Percentiles rank a stretch among this genome's conserved stretches.
Conservation (phyloP, 2,113 vertebrate species). For the Rhinolophus sinicus region DNA sequence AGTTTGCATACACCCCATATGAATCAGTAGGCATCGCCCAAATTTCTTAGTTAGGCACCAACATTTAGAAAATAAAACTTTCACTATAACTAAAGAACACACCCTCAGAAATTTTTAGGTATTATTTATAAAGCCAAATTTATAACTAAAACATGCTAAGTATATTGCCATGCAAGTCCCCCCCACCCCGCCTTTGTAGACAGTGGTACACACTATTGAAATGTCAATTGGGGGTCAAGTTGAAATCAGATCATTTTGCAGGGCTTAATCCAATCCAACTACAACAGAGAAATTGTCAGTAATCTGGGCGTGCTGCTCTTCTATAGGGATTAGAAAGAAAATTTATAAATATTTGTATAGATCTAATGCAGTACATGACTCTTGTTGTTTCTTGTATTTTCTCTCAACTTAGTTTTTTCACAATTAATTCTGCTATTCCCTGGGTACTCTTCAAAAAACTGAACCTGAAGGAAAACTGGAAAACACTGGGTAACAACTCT, state of each 20-base stretch:
- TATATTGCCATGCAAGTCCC: not conserved
- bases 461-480: not conserved
- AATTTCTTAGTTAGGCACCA: not conserved
- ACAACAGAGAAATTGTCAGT: not conserved
- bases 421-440: not conserved
- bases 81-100: not conserved
- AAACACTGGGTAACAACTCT: not conserved
- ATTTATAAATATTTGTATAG: not conserved
- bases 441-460: not conserved
- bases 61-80: not conserved
- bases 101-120: not conserved
- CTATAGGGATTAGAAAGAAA: not conserved
- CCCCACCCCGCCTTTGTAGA: not conserved
- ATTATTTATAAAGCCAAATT: not conserved
- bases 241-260: not conserved
- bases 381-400: not conserved
- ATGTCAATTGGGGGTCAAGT: not conserved
- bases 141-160: not conserved
- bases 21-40: not conserved
- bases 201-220: not conserved
- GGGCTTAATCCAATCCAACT: not conserved
- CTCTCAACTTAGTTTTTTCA: not conserved
- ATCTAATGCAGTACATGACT: too few relatives aligned
- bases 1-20: accelerated
- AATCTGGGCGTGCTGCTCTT: not conserved